Evolutionary conservation across 2,797 vertebrate genomes (phyloP).

Genomic region (Lacerta bilineata): DNA sequence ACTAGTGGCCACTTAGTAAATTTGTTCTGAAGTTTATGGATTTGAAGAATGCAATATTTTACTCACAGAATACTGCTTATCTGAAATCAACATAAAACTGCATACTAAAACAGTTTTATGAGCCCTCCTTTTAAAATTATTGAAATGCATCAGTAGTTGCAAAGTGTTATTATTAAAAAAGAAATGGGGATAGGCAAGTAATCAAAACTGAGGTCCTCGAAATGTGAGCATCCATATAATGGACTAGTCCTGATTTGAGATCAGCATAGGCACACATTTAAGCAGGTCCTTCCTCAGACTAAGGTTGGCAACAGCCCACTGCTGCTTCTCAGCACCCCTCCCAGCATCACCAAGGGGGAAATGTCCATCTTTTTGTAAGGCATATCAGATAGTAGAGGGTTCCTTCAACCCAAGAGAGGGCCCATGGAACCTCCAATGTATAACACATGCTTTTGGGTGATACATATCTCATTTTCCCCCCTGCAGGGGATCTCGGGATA

Average conservation of each 20-base stretch:
- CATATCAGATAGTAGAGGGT: background rate
- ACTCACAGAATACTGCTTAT: conserved; percentile 37
- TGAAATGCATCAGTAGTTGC: conserved; percentile 28
- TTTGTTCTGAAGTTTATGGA: conserved; percentile 54
- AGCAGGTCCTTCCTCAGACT: background rate
- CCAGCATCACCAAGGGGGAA: background rate
- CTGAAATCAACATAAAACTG: conserved; percentile 26
- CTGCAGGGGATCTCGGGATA: too few species aligned
- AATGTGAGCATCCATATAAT: background rate
- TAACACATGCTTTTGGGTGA: background rate
- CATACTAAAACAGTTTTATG: conserved; percentile 26
- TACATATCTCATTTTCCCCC: background rate
- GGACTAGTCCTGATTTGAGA: background rate
- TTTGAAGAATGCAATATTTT: conserved; percentile 46
- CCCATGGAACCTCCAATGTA: background rate
- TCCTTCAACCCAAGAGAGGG: background rate
- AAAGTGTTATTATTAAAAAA: conserved; percentile 39
- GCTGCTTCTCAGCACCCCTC: background rate
- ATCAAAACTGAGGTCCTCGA: background rate
- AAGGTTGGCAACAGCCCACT: too few species aligned
- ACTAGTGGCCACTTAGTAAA: conserved; percentile 60
- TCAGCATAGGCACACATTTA: background rate
- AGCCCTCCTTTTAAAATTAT: conserved; percentile 44
- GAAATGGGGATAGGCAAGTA: background rate
- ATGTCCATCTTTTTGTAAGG: background rate